These are phyloP conservation scores for Ascaphus truei DNA, from an alignment of 2,113 vertebrate species.

Conservation along the genomic window DNA sequence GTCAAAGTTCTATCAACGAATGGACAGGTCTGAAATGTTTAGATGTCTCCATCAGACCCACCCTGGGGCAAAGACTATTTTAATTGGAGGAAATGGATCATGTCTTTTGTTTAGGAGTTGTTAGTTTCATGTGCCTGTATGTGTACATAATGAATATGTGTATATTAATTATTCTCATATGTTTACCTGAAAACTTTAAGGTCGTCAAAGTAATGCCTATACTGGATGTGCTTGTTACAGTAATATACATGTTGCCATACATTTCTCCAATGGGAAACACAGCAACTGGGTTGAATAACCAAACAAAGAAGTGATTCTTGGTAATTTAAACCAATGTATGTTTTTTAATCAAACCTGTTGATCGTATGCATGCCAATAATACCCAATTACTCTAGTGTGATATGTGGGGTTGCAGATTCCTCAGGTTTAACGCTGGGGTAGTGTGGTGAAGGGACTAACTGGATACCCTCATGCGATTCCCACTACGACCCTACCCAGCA, in stretches of 20 bases:
- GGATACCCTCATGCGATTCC: too few species aligned
- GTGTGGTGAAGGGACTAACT: too few species aligned
- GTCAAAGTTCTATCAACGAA: conserved; percentile 56
- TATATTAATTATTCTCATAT: background rate
- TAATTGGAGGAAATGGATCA: conserved; percentile 42
- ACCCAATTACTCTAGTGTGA: too few species aligned
- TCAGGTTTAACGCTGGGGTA: too few species aligned
- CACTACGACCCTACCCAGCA: too few species aligned
- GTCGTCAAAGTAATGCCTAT: background rate
- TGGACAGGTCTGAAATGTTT: conserved; percentile 50
- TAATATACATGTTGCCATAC: too few species aligned
- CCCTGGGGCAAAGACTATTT: conserved; percentile 40
- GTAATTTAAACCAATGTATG: too few species aligned
- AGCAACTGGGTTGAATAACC: too few species aligned
- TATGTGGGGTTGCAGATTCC: too few species aligned
- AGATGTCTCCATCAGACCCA: conserved; percentile 38
- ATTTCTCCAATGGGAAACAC: background rate
- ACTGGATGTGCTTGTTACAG: background rate
- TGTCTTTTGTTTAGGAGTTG: conserved; percentile 43
- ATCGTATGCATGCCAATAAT: too few species aligned
- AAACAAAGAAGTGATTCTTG: too few species aligned
- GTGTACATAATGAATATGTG: background rate
- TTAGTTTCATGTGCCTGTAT: background rate
- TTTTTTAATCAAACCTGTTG: too few species aligned
- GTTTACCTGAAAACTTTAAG: background rate